Conservation (phyloP, 1,140 invertebrate species). For the Drosophila varians region DNA sequence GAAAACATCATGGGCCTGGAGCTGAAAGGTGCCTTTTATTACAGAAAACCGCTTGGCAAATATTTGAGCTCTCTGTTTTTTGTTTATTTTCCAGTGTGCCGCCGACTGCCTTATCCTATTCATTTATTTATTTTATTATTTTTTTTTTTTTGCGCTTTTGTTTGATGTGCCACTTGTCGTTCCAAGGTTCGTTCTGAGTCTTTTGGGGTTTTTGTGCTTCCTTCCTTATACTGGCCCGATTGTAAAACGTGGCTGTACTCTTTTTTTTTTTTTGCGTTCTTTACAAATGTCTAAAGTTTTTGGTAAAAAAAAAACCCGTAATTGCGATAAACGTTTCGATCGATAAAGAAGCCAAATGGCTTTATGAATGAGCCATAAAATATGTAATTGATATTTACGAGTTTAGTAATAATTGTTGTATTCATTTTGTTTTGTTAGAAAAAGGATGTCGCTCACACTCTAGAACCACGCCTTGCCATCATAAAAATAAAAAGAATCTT, state of each 20-base stretch:
- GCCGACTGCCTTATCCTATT: constrained; percentile 49
- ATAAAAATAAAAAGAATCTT: constrained; percentile 37
- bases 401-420: not conserved
- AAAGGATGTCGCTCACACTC: constrained; percentile 32
- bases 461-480: constrained; percentile 35
- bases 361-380: constrained; percentile 30
- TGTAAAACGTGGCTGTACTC: not conserved
- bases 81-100: constrained; percentile 33
- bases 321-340: constrained; percentile 10
- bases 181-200: constrained; percentile 2
- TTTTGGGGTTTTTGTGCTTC: not conserved
- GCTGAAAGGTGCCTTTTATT: constrained; percentile 21
- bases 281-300: constrained; percentile 12
- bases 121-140: too few species aligned
- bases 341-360: constrained; percentile 34
- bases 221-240: too few species aligned
- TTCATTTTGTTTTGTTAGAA: not conserved
- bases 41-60: constrained; percentile 42
- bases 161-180: constrained; percentile 72
- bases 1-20: too few species aligned
- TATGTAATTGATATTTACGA: constrained; percentile 25
- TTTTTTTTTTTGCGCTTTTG: constrained; percentile 68
- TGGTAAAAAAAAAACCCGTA: constrained; percentile 16
- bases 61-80: constrained; percentile 28
- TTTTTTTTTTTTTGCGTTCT: constrained; percentile 13